A percentile compares a stretch with the other conserved stretches of the same genome.
Conservation (phyloP, 2,888 invertebrate species). For the Tolmerus cingulatus region DNA sequence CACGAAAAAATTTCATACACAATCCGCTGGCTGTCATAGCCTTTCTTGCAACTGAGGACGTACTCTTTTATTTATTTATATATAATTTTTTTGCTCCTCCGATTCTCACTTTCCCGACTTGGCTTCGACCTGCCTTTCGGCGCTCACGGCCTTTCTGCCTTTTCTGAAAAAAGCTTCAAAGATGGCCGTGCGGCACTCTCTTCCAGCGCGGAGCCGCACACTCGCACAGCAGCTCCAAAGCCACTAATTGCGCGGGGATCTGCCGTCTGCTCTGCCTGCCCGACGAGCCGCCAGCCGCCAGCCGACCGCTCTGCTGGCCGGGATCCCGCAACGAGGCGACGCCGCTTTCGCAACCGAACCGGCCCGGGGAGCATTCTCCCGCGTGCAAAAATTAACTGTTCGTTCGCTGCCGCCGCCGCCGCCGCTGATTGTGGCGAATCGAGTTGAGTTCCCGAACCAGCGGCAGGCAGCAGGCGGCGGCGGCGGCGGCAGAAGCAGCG, state of each 20-base stretch:
- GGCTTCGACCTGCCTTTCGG: neutral
- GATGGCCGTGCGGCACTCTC: conserved; percentile 39
- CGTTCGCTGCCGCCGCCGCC: neutral
- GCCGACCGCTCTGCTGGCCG: neutral
- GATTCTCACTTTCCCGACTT: neutral
- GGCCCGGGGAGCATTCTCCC: conserved; percentile 19
- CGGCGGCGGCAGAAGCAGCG: neutral
- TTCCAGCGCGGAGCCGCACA: neutral
- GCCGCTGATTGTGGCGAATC: conserved; percentile 12
- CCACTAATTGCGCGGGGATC: conserved; percentile 22
- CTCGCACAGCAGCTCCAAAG: neutral
- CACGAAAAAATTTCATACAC: conserved; percentile 26
- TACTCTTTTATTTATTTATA: neutral
- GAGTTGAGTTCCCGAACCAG: neutral
- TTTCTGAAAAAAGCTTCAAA: conserved; percentile 35
- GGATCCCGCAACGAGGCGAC: conserved; percentile 2
- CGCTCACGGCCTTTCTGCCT: conserved; percentile 1
- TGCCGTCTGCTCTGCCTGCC: neutral
- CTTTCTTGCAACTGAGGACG: conserved; percentile 14
- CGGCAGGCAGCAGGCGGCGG: no score
- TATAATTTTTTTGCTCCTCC: neutral
- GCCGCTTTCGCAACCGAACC: neutral
- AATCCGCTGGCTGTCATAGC: neutral
- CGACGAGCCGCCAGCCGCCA: neutral
- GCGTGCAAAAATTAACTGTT: conserved; percentile 37